Conservation (phyloP, 2,888 invertebrate species). For the Bursaphelenchus okinawaensis region DNA sequence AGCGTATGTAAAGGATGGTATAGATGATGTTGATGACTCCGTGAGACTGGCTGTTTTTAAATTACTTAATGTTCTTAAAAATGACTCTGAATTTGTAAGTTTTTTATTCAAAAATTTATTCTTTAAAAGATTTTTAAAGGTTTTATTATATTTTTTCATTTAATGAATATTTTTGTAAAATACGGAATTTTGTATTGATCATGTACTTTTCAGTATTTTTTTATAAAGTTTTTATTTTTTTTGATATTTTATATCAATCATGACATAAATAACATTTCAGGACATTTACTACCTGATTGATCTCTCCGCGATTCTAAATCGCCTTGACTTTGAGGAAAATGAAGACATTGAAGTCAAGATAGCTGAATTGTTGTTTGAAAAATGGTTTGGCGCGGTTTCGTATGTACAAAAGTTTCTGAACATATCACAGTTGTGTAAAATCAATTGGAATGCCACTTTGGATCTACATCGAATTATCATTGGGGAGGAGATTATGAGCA, state of each 20-base stretch:
- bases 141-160: no score
- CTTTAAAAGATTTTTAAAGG: no score
- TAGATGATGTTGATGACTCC: neutral
- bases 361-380: neutral
- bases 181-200: neutral
- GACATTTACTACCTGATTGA: neutral
- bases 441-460: slow-evolving; percentile 1
- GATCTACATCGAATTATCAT: slow-evolving; percentile 5
- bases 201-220: neutral
- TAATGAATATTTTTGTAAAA: no score
- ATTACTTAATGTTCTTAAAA: neutral
- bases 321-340: slow-evolving; percentile 5
- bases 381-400: neutral
- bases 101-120: no score
- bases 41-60: neutral
- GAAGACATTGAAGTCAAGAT: neutral
- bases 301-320: neutral
- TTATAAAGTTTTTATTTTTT: no score
- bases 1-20: neutral
- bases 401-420: neutral
- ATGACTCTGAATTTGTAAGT: neutral
- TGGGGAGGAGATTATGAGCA: neutral
- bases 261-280: no score
- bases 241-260: no score
- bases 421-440: neutral